Base-by-base conservation (phyloP, 2,113 vertebrate genomes). In the Ranitomeya variabilis region DNA sequence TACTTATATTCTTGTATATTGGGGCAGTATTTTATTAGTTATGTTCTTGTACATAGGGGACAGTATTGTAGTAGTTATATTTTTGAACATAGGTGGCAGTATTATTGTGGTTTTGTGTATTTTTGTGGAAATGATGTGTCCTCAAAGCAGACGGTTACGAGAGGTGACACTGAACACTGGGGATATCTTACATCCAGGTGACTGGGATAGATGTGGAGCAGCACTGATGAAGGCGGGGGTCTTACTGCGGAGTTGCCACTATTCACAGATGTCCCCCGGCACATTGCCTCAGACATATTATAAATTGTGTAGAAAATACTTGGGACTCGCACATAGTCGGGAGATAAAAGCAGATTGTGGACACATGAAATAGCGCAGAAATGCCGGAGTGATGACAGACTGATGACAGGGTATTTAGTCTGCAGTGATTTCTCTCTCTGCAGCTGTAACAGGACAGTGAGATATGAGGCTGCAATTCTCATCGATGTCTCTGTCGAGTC, bases 311-410 rank as follows among this genome's bases (percentile, higher is more conserved):
- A 57, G 21, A 23, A 23, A 6, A 26, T 57, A 23, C 21, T 55
- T 79, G 51, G 12, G 21, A 1, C 19, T 55, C 6, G 12, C 19
- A 79, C 19, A 57, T 19, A 26, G 52, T 15, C 51, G 2, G 52
- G 12, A 80, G n/a, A 76, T 52, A 21, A 80, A 80, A 80, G 55
- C 55, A 15, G 6, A 18, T n/a, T 21, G 14, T 16, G n/a, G n/a
- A 66, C 57, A 51, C 31, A 7, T 51, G 18, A 51, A 60, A 80
- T 60, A 60, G 13, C 54, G 21, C 21, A 23, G 77, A 12, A 51
- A 78, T 78, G 12, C 18, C 14, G 54, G 54, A n/a, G 78, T 59
- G 78, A 60, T 60, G 78, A 80, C 78, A 80, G 78, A 80, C 31
- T 60, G 12, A 80, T 31, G 23, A 59, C 78, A 10, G n/a, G 59